Evolutionary conservation across 2,888 invertebrate genomes (phyloP).

Genomic region (Thymelicus acteon): DNA sequence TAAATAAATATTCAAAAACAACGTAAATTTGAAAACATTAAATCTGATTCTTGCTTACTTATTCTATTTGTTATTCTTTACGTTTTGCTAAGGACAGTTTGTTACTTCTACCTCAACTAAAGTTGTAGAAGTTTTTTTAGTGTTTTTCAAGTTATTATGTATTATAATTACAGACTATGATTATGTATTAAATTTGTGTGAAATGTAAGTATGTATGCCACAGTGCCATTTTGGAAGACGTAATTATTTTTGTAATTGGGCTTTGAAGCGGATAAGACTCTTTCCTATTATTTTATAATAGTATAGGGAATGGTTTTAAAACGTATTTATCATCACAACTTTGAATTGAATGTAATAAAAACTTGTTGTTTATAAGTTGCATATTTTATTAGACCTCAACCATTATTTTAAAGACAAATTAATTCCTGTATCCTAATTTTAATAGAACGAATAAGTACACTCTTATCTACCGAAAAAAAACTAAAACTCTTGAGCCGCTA

Average conservation of each 20-base stretch:
- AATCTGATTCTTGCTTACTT: too few species aligned
- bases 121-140: too few species aligned
- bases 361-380: constrained; percentile 48
- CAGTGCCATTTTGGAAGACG: constrained; percentile 55
- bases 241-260: constrained; percentile 41
- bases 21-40: too few species aligned
- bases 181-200: constrained; percentile 43
- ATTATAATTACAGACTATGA: constrained; percentile 52
- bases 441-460: too few species aligned
- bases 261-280: constrained; percentile 13
- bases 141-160: background rate
- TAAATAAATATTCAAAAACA: too few species aligned
- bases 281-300: constrained; percentile 29
- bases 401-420: too few species aligned
- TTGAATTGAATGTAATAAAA: constrained; percentile 49
- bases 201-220: constrained; percentile 53
- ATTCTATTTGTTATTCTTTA: too few species aligned
- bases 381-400: background rate
- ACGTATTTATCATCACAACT: constrained; percentile 39
- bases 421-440: too few species aligned
- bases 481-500: too few species aligned
- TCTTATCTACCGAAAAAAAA: too few species aligned
- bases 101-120: too few species aligned
- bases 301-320: constrained; percentile 15
- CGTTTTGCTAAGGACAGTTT: too few species aligned